Percentiles rank a stretch among this genome's conserved stretches.
Evolutionary conservation across 2,113 vertebrate species (phyloP).

Genomic region (Apteryx mantelli): DNA sequence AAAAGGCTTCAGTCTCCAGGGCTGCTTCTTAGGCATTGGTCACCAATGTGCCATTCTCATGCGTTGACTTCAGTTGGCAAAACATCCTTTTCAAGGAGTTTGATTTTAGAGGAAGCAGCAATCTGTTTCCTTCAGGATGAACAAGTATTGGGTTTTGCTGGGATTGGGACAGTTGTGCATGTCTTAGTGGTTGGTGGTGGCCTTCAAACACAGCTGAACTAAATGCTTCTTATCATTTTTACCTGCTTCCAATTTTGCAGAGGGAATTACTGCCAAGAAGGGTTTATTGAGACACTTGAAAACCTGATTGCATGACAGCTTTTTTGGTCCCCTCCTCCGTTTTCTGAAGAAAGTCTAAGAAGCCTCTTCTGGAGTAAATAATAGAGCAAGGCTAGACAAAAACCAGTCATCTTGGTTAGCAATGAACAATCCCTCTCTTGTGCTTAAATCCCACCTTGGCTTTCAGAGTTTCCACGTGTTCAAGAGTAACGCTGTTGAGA

Average conservation of each 20-base stretch:
- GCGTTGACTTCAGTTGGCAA: background rate
- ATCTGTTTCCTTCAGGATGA: background rate
- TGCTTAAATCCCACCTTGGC: background rate
- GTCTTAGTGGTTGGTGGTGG: background rate
- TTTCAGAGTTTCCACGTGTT: background rate
- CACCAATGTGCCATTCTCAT: background rate
- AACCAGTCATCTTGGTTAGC: background rate
- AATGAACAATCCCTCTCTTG: background rate
- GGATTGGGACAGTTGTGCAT: background rate
- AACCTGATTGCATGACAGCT: background rate
- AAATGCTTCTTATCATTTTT: background rate
- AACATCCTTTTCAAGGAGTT: background rate
- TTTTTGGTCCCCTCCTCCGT: background rate
- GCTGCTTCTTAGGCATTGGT: background rate
- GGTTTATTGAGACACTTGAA: background rate
- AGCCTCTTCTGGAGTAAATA: background rate
- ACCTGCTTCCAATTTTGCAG: background rate
- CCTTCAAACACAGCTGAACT: background rate
- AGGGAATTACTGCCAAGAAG: no score
- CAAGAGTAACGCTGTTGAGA: background rate
- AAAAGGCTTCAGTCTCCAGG: background rate
- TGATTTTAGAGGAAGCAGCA: background rate
- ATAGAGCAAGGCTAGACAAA: background rate
- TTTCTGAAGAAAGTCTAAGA: background rate
- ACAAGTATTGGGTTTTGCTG: background rate